phyloP scores from a whole-genome alignment of 2,797 vertebrate genomes.

The Enteromius argenteus region DNA sequence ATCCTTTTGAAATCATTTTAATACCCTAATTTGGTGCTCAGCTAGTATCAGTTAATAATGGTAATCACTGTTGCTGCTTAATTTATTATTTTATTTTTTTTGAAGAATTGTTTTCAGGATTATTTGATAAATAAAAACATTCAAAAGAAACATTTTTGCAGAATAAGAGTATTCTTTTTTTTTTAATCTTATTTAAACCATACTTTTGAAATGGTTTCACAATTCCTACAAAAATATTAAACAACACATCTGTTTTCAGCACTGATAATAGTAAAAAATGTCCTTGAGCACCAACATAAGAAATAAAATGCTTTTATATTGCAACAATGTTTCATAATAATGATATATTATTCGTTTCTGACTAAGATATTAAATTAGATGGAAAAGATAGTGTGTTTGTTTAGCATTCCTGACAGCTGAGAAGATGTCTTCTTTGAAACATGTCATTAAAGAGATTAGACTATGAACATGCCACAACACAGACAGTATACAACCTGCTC shows the following conservation, averaged over 20 bases:
- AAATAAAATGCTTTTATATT: neutral
- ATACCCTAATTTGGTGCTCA: neutral
- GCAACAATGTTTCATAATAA: neutral
- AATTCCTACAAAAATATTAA: neutral
- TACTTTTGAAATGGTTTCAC: neutral
- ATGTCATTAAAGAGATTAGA: conserved; percentile 23
- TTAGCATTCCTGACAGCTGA: neutral
- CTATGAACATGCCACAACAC: neutral
- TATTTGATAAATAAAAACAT: neutral
- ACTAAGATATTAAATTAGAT: neutral
- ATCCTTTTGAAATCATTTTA: neutral
- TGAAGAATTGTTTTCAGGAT: too few relatives aligned
- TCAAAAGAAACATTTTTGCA: neutral
- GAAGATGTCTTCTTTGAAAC: conserved; percentile 16
- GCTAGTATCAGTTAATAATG: neutral
- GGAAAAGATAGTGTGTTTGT: neutral
- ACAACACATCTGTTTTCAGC: neutral
- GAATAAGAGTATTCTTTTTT: neutral
- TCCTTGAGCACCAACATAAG: neutral
- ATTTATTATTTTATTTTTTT: neutral
- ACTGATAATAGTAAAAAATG: neutral
- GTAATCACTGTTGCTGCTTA: neutral
- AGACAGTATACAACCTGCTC: conserved; percentile 28
- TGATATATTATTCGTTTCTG: neutral
- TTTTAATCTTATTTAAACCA: neutral